phyloP scores from a whole-genome alignment of 2,797 vertebrate species.

The Phoxinus dragarum region DNA sequence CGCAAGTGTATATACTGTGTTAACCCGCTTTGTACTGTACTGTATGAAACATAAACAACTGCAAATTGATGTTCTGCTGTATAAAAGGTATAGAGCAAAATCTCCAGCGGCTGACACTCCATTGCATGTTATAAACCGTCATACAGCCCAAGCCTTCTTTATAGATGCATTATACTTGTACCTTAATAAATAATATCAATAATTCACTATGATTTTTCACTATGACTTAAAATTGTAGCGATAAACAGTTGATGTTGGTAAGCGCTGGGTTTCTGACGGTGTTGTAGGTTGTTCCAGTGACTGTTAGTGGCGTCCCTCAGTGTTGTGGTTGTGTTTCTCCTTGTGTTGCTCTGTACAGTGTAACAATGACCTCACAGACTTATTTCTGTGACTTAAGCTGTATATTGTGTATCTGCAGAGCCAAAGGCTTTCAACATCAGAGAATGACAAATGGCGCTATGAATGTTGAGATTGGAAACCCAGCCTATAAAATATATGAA shows the following conservation, averaged over 20 bases:
- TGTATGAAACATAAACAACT: not conserved
- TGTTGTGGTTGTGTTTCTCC: slow-evolving; percentile 66
- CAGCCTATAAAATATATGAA: slow-evolving; percentile 98
- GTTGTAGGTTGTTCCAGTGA: slow-evolving; percentile 68
- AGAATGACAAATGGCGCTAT: slow-evolving; percentile 96
- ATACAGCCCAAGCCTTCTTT: not conserved
- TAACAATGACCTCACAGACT: slow-evolving; percentile 30
- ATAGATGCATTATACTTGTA: not conserved
- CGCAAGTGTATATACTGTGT: not conserved
- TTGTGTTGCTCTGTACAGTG: slow-evolving; percentile 57
- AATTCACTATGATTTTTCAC: too few relatives aligned
- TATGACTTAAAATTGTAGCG: slow-evolving; percentile 14
- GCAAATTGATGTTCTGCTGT: not conserved
- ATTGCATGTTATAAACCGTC: not conserved
- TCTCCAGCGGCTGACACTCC: not conserved
- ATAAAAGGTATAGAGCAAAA: not conserved
- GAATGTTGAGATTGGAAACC: slow-evolving; percentile 98
- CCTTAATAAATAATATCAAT: too few relatives aligned
- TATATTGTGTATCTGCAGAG: slow-evolving; percentile 72
- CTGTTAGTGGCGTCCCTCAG: slow-evolving; percentile 56
- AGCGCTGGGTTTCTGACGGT: slow-evolving; percentile 70
- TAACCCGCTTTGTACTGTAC: too few relatives aligned
- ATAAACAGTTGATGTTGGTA: slow-evolving; percentile 54
- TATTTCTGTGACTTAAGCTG: not conserved
- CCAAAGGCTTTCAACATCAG: slow-evolving; percentile 96